These are phyloP conservation scores for Pristionchus exspectatus DNA, from an alignment of 2,888 invertebrate species.

Conservation along the genomic window DNA sequence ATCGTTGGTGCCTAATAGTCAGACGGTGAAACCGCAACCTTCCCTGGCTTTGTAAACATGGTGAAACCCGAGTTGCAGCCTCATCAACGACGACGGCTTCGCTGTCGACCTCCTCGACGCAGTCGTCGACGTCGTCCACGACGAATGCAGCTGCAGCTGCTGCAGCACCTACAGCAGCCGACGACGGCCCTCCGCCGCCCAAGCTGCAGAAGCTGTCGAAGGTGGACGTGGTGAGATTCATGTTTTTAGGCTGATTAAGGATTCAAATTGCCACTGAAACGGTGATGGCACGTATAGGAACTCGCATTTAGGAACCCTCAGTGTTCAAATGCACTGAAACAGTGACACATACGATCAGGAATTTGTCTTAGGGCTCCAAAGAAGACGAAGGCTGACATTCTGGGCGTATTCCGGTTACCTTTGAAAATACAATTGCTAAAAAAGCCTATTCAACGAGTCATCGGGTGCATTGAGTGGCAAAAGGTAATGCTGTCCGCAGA, in stretches of 20 bases:
- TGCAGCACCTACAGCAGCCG: neutral
- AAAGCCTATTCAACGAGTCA: no score
- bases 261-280: no score
- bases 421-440: no score
- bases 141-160: neutral
- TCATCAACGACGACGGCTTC: neutral
- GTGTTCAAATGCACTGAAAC: no score
- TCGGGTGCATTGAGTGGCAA: neutral
- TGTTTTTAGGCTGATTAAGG: no score
- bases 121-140: neutral
- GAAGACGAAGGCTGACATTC: no score
- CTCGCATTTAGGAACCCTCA: no score
- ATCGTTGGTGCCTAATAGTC: neutral
- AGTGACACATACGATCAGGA: no score
- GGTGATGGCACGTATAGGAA: no score
- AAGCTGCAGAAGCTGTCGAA: constrained; percentile 19
- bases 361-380: no score
- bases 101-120: neutral
- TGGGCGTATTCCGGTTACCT: no score
- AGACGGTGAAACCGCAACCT: neutral
- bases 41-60: neutral
- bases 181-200: neutral
- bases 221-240: neutral
- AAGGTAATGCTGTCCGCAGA: constrained; percentile 63
- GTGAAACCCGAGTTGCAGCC: neutral